These are phyloP conservation scores for Sapajus apella DNA, from an alignment of 2,113 vertebrate genomes.

Conservation along the genomic window DNA sequence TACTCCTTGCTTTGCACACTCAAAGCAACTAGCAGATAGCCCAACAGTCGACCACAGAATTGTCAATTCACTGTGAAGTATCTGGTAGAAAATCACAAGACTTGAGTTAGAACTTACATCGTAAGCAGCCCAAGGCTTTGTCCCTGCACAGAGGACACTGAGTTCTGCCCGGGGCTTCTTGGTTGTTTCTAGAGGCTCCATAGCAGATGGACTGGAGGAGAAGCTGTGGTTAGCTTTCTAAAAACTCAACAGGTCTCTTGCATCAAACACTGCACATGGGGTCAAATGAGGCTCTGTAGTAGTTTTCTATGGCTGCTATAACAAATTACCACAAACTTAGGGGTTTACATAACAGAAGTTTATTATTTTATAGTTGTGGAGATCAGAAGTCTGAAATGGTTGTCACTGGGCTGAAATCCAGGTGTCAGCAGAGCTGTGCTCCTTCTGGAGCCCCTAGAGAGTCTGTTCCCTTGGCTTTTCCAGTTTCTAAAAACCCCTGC, in stretches of 20 bases:
- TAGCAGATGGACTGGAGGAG: not conserved
- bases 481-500: not conserved
- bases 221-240: not conserved
- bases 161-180: not conserved
- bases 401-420: not conserved
- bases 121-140: not conserved
- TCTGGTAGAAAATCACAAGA: not conserved
- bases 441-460: not conserved
- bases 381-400: not conserved
- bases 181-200: not conserved
- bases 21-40: not conserved
- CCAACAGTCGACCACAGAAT: not conserved
- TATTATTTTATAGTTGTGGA: constrained; percentile 27
- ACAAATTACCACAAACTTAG: not conserved
- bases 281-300: not conserved
- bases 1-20: not conserved
- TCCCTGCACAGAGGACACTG: not conserved
- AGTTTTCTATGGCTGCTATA: not conserved
- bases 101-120: not conserved
- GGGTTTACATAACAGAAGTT: not conserved
- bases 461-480: not conserved
- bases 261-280: not conserved
- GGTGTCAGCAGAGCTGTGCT: not conserved
- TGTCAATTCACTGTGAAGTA: not conserved
- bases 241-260: not conserved